These are phyloP conservation scores for Hydrozoanthus gracilis DNA, from an alignment of 92 coral and sea anemone genomes.

Conservation along the genomic window DNA sequence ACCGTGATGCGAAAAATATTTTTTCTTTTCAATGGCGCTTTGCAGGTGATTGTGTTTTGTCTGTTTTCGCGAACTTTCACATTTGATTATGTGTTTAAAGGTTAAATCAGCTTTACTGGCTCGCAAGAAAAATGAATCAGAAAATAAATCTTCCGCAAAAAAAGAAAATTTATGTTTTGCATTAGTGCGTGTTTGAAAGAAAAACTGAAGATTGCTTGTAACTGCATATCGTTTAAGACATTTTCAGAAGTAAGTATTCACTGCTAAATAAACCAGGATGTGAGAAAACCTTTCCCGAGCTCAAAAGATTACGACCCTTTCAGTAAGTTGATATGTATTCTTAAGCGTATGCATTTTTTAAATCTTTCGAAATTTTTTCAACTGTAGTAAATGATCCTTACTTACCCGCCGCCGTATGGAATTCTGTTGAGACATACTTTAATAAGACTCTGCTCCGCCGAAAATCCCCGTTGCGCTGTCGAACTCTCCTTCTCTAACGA, in stretches of 20 bases:
- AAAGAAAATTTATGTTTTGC: background rate
- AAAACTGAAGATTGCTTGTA: background rate
- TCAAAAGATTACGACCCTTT: background rate
- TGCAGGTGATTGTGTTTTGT: slow-evolving; percentile 41
- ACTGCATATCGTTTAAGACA: background rate
- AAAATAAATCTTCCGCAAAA: background rate
- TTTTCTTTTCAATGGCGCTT: background rate
- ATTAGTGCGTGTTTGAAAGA: background rate
- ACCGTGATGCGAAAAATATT: slow-evolving; percentile 7
- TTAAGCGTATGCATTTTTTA: background rate
- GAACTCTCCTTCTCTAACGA: background rate
- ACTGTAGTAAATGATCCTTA: background rate
- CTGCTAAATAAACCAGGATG: background rate
- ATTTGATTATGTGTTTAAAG: background rate
- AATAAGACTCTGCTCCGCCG: background rate
- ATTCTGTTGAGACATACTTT: slow-evolving; percentile 38
- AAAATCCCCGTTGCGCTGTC: slow-evolving; percentile 33
- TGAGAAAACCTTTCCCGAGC: background rate
- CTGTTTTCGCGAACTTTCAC: slow-evolving; percentile 13
- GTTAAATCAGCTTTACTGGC: background rate
- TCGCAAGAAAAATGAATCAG: background rate
- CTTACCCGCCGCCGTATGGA: slow-evolving; percentile 29
- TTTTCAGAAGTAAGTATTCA: background rate
- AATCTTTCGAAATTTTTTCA: background rate
- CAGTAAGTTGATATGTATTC: background rate